phyloP scores from a whole-genome alignment of 1,140 invertebrate genomes.

The Eupristina koningsbergeri region DNA sequence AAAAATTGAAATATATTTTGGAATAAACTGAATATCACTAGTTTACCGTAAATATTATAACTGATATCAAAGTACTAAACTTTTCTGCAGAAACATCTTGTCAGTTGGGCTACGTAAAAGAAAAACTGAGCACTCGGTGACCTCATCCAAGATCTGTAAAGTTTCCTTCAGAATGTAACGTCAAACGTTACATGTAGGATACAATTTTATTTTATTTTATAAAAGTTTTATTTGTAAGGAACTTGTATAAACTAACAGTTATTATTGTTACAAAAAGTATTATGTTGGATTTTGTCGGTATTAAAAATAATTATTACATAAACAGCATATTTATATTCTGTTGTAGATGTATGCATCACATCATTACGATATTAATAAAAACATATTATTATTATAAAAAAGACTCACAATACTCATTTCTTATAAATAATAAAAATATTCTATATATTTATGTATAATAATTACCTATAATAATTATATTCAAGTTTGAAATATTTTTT shows the following conservation, averaged over 20 bases:
- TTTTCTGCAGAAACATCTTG: slow-evolving; percentile 34
- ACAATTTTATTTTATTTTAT: neutral
- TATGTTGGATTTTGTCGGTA: too few species aligned
- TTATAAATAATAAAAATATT: too few species aligned
- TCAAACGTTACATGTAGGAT: neutral
- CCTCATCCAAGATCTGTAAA: slow-evolving; percentile 3
- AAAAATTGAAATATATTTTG: neutral
- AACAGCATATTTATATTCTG: too few species aligned
- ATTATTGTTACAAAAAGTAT: neutral
- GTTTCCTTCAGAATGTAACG: slow-evolving; percentile 17
- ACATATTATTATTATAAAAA: too few species aligned
- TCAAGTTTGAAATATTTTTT: too few species aligned
- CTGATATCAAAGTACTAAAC: slow-evolving; percentile 33
- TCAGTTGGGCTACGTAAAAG: neutral
- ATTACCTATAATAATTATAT: too few species aligned
- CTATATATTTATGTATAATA: too few species aligned
- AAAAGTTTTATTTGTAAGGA: neutral
- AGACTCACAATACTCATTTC: too few species aligned
- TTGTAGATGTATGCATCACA: too few species aligned
- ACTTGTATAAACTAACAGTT: neutral
- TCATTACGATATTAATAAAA: too few species aligned
- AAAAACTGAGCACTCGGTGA: slow-evolving; percentile 13
- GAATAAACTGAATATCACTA: slow-evolving; percentile 8
- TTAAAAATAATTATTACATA: too few species aligned
- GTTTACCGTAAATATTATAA: neutral